Base-by-base conservation (phyloP, 2,797 vertebrate species). In the Alcedo quadribrachys region DNA sequence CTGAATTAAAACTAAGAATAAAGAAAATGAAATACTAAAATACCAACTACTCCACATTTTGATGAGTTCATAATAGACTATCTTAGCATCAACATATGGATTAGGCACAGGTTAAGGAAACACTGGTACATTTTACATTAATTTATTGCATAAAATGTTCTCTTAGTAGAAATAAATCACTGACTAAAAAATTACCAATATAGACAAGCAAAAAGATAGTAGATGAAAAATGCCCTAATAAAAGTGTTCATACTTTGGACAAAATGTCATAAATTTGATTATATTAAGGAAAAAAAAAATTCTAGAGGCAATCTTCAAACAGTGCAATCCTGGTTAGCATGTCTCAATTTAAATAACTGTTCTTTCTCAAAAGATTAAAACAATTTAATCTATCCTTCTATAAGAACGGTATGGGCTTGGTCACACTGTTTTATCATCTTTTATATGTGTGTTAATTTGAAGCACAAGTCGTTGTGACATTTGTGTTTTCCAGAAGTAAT, bases 291-390 rank as follows among this genome's bases (percentile, higher is more conserved):
- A 79, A 82, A 88, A 55, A 60, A 89, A 82, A 50, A 45, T 73
- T 90, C 37, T 62, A 87, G 60, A 83, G 24, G 60, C 57, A 74
- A 57, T 80, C 53, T 89, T 82, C 53, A 91, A 90, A 76, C 21
- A 92, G 43, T 20, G 5, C 21, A 81, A 92, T 54, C 46, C 76
- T 63, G 35, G 40, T 58, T 81, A 92, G 58, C 46, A 86, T 62
- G 9, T 62, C 70, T 61, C 66, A 85, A 70, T 89, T 78, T 89
- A 83, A 94, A 92, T 96, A 95, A 91, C n/a, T 88, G 45, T 50
- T 46, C 85, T 69, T 57, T 81, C 82, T 88, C 45, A 50, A 79
- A 75, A 92, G 48, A 81, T 73, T 57, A 82, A 67, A 92, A 77
- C 51, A 33, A 76, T 86, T 75, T 54, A 73, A 85, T 43, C 54